Evolutionary conservation across 2,113 vertebrate genomes (phyloP), one percentile per base, ranked within the genome.

Genomic region (Scortum barcoo): DNA sequence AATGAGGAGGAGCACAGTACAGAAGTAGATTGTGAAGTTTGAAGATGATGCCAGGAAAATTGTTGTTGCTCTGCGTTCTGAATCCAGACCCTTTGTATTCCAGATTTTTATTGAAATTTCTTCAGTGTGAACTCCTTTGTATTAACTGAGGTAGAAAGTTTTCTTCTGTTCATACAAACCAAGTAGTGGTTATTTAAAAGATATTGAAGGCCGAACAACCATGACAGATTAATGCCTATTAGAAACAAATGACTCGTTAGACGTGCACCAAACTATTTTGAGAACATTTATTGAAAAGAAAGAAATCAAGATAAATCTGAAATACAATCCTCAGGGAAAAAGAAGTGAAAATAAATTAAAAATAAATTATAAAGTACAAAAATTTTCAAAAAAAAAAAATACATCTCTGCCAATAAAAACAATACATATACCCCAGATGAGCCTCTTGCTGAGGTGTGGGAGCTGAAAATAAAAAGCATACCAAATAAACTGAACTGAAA

Each of bases 351-450:
- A 93, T 90, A 93, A 93, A 94, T 93, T 88, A 72, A 87, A 90
- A 93, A 93, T 94, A 92, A 95, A 93, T 94, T 91, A 94, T 79
- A 58, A 86, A 78, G 78, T 93, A 91, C 73, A 92, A 94, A 94
- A 91, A 78, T 48, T n/a, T 56, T 72, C 28, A n/a, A 77, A 81
- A 83, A 86, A 81, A 83, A 86, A 74, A 91, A 62, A 30, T 84
- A 94, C 86, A 94, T 81, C 72, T 91, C 81, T 84, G 87, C 84
- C 81, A 80, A 76, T 75, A 86, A 77, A 81, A 88, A 83, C 54
- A 78, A 78, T 40, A 88, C 38, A 88, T 26, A 84, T 44, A 68
- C 24, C 71, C 72, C 62, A 77, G 68, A 51, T 38, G 16, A 79
- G 60, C 42, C 50, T 77, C 53, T 68, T 78, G 68, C 40, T 73